Evolutionary conservation across 2,888 invertebrate genomes (phyloP), one percentile per base, ranked within the genome.

Genomic region (Lasioglossum vierecki): DNA sequence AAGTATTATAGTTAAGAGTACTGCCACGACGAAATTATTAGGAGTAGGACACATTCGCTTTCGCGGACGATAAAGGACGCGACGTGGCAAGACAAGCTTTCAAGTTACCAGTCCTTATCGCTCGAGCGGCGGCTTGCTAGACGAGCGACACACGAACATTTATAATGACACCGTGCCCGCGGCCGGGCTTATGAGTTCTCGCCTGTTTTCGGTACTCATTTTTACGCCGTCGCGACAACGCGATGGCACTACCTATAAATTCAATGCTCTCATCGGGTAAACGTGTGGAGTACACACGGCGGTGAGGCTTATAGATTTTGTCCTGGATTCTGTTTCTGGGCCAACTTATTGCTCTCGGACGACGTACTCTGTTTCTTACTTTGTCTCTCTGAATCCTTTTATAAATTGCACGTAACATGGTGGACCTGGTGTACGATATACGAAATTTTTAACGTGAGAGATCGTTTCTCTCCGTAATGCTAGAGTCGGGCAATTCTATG

Each of bases 21-120:
- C 49, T 83, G 83, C 82, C 76, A 57, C 73, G 77, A 13, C 13
- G 68, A 35, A 49, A 82, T 83, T 81, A 81, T 83, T 63, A 81
- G 63, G 35, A n/a, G 30, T 22, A n/a, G 26, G 30, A 26, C 11
- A 15, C 66, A 2, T 68, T 35, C 39, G 49, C 26, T 26, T 26
- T 26, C 46, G 63, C 18, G 26, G 15, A 18, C 46, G 71, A 30
- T 72, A 57, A 71, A 72, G 72, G 70, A n/a, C 41, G 22, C 72
- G 46, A 30, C 72, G 30, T 22, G 9, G 46, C 49, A 46, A 49
- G 63, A 63, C 63, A 63, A 63, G 63, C 30, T 63, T 63, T 63
- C 63, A 63, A 63, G 63, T 63, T 63, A 15, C 30, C 6, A 30
- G 63, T 15, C 63, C 63, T 63, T 63, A 63, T 63, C 63, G 30